Conservation (phyloP, 2,888 invertebrate genomes). For the Elaeidobius kamerunicus region DNA sequence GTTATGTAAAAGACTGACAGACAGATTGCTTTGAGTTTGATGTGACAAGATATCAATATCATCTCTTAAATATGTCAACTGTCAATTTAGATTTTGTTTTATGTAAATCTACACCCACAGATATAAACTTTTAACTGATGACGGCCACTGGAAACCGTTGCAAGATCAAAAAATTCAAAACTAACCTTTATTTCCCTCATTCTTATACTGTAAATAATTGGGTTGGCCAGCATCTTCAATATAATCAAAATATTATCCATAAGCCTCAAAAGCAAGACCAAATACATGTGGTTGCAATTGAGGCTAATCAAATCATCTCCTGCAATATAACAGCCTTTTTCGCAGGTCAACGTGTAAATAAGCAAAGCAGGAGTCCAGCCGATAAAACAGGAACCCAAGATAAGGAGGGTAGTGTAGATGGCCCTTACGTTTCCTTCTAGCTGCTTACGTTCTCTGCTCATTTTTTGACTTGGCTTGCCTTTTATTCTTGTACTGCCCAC, state of each 20-base stretch:
- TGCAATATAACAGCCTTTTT: conserved; percentile 23
- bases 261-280: conserved; percentile 30
- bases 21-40: too few relatives aligned
- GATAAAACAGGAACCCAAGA: conserved; percentile 57
- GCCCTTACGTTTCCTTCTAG: conserved; percentile 55
- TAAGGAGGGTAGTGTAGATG: conserved; percentile 60
- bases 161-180: too few relatives aligned
- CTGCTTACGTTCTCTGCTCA: conserved; percentile 43
- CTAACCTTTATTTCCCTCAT: conserved; percentile 63
- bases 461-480: conserved; percentile 36
- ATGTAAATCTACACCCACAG: too few relatives aligned
- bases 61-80: too few relatives aligned
- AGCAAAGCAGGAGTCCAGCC: conserved; percentile 63
- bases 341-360: conserved; percentile 57
- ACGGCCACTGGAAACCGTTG: too few relatives aligned
- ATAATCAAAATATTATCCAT: conserved; percentile 56
- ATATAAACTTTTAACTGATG: too few relatives aligned
- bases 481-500: conserved; percentile 46
- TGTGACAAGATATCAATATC: too few relatives aligned
- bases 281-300: conserved; percentile 23
- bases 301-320: conserved; percentile 20
- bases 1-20: too few relatives aligned
- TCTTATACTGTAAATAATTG: conserved; percentile 63
- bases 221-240: conserved; percentile 61
- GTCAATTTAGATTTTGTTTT: too few relatives aligned